These are phyloP conservation scores for Acanthurus tractus DNA, from an alignment of 2,797 vertebrate species.

Conservation along the genomic window DNA sequence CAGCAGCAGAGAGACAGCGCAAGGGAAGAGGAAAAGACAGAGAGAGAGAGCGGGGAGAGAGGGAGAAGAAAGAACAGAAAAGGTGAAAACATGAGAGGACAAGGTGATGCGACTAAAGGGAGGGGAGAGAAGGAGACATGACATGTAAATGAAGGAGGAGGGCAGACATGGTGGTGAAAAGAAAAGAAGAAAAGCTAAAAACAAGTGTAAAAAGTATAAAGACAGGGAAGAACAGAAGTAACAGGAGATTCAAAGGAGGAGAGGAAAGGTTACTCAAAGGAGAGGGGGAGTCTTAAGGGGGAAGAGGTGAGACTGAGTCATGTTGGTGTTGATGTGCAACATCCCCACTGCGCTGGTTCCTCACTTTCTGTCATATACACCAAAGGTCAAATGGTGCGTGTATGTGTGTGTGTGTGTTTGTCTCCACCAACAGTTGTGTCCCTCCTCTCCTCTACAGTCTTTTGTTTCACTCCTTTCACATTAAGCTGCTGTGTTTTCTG, in stretches of 20 bases:
- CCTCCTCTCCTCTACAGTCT: conserved; percentile 2
- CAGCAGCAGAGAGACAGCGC: conserved; percentile 44
- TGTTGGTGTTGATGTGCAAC: conserved; percentile 39
- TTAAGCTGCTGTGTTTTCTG: not conserved
- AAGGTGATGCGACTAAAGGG: conserved; percentile 14
- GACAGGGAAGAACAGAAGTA: not conserved
- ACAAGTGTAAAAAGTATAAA: not conserved
- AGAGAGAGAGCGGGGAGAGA: conserved; percentile 1
- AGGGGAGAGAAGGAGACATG: not conserved
- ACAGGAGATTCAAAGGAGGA: not conserved
- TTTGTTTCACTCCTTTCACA: not conserved
- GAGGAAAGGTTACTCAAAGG: conserved; percentile 19
- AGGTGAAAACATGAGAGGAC: conserved; percentile 46
- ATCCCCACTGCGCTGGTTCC: conserved; percentile 39
- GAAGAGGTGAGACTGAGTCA: conserved; percentile 42
- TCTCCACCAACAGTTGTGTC: not conserved
- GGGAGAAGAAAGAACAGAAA: conserved; percentile 26
- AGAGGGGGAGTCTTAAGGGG: conserved; percentile 11
- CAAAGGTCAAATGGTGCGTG: conserved; percentile 27
- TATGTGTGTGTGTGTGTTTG: not conserved
- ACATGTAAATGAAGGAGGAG: not conserved
- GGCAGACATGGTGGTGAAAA: not conserved
- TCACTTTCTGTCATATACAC: conserved; percentile 9
- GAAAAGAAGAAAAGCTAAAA: no score
- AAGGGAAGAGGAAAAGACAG: not conserved